These are phyloP conservation scores for Eueremaeus valkanovi DNA, from an alignment of 2,888 invertebrate genomes.

Conservation along the genomic window DNA sequence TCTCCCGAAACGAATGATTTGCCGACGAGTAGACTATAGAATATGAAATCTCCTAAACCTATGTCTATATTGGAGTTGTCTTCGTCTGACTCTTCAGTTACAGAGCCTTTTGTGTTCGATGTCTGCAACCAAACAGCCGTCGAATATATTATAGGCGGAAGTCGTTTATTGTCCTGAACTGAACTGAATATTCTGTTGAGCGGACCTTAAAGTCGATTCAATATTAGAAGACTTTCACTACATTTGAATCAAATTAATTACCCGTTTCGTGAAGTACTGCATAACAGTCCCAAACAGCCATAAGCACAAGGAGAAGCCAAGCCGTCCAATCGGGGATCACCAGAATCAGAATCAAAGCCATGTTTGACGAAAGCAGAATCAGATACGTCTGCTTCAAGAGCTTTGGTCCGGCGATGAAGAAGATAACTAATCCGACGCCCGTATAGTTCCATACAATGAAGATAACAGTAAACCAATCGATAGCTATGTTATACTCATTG, in stretches of 20 bases:
- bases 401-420: conserved; percentile 21
- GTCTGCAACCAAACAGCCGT: not conserved
- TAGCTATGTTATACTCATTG: conserved; percentile 7
- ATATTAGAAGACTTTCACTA: not conserved
- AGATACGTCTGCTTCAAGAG: not conserved
- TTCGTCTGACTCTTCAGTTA: not conserved
- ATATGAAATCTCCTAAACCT: conserved; percentile 23
- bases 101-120: too few relatives aligned
- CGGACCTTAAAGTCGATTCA: not conserved
- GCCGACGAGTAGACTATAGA: conserved; percentile 13
- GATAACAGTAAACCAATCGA: not conserved
- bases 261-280: conserved; percentile 16
- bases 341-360: not conserved
- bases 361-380: not conserved
- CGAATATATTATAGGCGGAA: not conserved
- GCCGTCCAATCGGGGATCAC: not conserved
- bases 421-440: not conserved
- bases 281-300: conserved; percentile 25
- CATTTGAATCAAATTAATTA: not conserved
- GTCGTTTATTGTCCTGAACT: not conserved
- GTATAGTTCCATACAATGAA: not conserved
- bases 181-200: not conserved
- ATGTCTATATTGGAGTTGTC: not conserved
- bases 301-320: not conserved
- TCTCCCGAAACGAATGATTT: not conserved